Conservation (phyloP, 2,888 invertebrate species). For the Dicyrtoma fusca region DNA sequence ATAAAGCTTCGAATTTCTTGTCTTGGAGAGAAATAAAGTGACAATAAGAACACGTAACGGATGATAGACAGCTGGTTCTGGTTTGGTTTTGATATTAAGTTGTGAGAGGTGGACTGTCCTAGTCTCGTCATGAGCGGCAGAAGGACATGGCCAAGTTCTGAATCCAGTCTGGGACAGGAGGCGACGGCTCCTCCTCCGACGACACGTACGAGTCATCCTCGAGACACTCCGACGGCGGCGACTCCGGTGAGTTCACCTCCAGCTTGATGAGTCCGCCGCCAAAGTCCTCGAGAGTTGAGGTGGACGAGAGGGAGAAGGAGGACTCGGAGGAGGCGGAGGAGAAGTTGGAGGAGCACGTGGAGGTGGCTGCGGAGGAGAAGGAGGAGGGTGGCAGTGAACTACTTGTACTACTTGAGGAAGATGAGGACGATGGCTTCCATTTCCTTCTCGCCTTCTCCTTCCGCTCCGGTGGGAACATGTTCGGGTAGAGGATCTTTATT, state of each 20-base stretch:
- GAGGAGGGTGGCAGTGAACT: background rate
- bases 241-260: background rate
- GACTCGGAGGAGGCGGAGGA: slow-evolving; percentile 12
- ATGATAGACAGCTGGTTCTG: no score
- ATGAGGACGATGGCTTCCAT: slow-evolving; percentile 26
- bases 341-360: background rate
- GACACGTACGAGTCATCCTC: no score
- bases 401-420: background rate
- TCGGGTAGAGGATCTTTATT: slow-evolving; percentile 52
- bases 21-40: no score
- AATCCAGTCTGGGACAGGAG: slow-evolving; percentile 21
- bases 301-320: slow-evolving; percentile 13
- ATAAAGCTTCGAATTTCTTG: no score
- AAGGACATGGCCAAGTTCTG: background rate
- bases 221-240: background rate
- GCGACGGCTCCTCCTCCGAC: no score
- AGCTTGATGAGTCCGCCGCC: background rate
- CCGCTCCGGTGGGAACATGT: slow-evolving; percentile 51
- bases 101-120: no score
- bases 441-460: slow-evolving; percentile 46
- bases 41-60: no score
- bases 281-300: background rate
- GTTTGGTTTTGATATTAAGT: no score
- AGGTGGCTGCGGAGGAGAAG: no score
- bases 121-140: slow-evolving; percentile 19